These are phyloP conservation scores for Syngnathus floridae DNA, from an alignment of 2,113 vertebrate genomes.

Conservation along the genomic window DNA sequence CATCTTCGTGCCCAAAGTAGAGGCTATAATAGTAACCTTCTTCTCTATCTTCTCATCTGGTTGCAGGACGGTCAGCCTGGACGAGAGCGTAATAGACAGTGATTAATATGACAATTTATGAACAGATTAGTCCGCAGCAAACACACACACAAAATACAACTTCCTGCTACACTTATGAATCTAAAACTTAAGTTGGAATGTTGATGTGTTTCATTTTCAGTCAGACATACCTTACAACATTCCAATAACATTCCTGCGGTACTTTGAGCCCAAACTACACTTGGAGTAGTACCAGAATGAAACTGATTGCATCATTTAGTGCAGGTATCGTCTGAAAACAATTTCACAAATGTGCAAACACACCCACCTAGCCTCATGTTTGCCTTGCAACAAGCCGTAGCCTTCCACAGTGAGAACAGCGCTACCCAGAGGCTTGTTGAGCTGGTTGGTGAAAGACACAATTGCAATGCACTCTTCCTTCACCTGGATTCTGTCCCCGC, in stretches of 20 bases:
- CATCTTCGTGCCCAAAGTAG: slow-evolving; percentile 49
- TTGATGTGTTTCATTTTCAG: background rate
- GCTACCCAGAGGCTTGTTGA: slow-evolving; percentile 10
- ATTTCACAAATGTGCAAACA: background rate
- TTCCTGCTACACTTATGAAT: background rate
- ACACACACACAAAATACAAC: background rate
- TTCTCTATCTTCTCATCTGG: slow-evolving; percentile 35
- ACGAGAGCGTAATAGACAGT: background rate
- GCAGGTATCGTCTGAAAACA: background rate
- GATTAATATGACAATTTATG: background rate
- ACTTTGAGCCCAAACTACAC: background rate
- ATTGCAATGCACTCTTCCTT: slow-evolving; percentile 20
- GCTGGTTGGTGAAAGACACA: slow-evolving; percentile 45
- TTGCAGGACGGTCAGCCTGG: slow-evolving; percentile 35
- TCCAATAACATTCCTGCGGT: slow-evolving; percentile 29
- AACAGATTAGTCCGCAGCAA: background rate
- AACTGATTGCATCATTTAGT: no score
- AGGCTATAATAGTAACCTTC: slow-evolving; percentile 44
- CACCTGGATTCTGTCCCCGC: slow-evolving; percentile 37
- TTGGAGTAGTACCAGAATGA: slow-evolving; percentile 5
- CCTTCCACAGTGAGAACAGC: slow-evolving; percentile 44
- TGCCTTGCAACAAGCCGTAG: slow-evolving; percentile 42
- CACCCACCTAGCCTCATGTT: slow-evolving; percentile 40
- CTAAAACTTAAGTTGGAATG: background rate
- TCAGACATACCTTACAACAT: slow-evolving; percentile 30